Evolutionary conservation across 2,113 vertebrate genomes (phyloP), one percentile per base, ranked within the genome.

Genomic region (Uropsilus gracilis): DNA sequence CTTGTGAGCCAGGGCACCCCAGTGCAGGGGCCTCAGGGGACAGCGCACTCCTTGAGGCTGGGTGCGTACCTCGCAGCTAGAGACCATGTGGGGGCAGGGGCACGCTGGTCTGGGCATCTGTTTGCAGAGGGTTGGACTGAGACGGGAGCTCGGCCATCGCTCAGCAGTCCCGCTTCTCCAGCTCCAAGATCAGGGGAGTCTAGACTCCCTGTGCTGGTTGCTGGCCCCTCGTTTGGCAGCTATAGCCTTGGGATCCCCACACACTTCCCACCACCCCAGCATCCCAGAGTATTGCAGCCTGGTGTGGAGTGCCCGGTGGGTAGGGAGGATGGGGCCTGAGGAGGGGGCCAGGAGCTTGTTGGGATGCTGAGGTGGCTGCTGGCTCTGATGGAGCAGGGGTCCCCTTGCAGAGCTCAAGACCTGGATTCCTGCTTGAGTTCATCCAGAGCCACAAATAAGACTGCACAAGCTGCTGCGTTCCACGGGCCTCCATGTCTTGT

Each of bases 61-160:
- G 12, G 6, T 1, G 7, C 6, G 14, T 2, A 2, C 39, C 32
- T 68, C 2, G 68, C 59, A 46, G 42, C n/a, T 17, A 44, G 66
- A 46, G 37, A 4, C 50, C 0, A 0, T 61, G 3, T 1, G 8
- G 64, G 5, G 0, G 61, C 17, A 37, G 17, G 22, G 18, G 14
- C 68, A 24, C 8, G 30, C 22, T 10, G 42, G 32, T 26, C 10
- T 0, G 0, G 34, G 73, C 10, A 2, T 22, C 5, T 69, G 18
- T 13, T n/a, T 3, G 1, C 24, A 17, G 64, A 39, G 30, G 50
- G n/a, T 0, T 1, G 5, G 61, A 3, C 14, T 3, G 64, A 37
- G 24, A 48, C 7, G 37, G 16, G 39, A 2, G 1, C 32, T 26
- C 1, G 3, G 10, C 8, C 30, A 5, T 17, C 5, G 3, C 28